Evolutionary conservation across 35 echinoderm and acorn worm species (phyloP).

Genomic region (Apostichopus parvimensis): DNA sequence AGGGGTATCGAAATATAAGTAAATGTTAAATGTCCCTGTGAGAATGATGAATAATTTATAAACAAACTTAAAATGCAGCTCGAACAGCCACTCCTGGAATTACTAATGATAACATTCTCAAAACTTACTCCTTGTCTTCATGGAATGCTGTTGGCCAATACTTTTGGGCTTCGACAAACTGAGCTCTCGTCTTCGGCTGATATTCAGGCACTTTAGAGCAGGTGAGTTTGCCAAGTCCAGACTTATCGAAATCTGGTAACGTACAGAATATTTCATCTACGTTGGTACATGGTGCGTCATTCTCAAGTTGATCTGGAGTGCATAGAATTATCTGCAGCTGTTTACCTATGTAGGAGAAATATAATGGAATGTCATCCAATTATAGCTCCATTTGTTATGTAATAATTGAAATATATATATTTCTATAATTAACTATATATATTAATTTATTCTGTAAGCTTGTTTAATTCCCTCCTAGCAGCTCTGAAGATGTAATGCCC

Average conservation of each 20-base stretch:
- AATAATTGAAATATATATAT: no score
- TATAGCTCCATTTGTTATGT: no score
- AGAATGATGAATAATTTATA: no score
- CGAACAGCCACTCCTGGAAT: no score
- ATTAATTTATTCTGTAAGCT: no score
- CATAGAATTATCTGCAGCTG: slow-evolving; percentile 64
- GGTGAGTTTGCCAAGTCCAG: slow-evolving; percentile 59
- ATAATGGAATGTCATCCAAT: no score
- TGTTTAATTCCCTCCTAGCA: no score
- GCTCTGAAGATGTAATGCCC: no score
- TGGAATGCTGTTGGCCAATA: slow-evolving; percentile 89
- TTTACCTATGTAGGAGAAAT: neutral
- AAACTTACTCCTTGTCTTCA: slow-evolving; percentile 91
- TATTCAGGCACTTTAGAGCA: slow-evolving; percentile 54
- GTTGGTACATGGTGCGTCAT: neutral
- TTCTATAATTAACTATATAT: no score
- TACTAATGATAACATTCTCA: neutral
- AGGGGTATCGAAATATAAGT: no score
- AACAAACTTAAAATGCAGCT: no score
- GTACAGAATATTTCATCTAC: slow-evolving; percentile 49
- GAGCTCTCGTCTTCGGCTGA: slow-evolving; percentile 75
- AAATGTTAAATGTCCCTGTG: no score
- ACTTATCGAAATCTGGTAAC: neutral
- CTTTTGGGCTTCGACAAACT: slow-evolving; percentile 75
- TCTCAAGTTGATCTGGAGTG: neutral